A percentile compares a stretch with the other conserved stretches of the same genome.
Evolutionary conservation across 2,888 invertebrate genomes (phyloP).

Genomic region (Meiosimyza platycephala): DNA sequence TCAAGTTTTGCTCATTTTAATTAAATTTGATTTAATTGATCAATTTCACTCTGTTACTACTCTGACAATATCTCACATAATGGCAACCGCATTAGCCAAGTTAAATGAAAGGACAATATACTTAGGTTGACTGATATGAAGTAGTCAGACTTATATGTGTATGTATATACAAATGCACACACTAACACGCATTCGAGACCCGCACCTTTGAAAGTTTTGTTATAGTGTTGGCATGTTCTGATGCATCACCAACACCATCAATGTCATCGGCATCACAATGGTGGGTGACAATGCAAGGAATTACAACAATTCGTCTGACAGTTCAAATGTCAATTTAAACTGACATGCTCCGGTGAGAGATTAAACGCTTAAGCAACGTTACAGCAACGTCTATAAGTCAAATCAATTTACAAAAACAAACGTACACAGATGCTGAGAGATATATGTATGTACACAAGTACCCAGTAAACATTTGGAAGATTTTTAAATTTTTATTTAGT

Average conservation of each 20-base stretch:
- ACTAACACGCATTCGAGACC: background rate
- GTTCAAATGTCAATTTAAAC: constrained; percentile 35
- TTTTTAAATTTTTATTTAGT: background rate
- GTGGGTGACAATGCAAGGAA: constrained; percentile 2
- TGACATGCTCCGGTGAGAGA: constrained; percentile 35
- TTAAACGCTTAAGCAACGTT: constrained; percentile 33
- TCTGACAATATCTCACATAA: background rate
- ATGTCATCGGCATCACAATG: background rate
- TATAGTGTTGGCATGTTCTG: constrained; percentile 6
- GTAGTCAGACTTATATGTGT: background rate
- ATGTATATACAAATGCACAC: background rate
- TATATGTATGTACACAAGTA: background rate
- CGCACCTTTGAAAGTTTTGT: background rate
- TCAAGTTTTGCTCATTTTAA: too few species aligned
- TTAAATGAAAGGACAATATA: constrained; percentile 25
- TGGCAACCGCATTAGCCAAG: constrained; percentile 18
- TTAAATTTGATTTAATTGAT: background rate
- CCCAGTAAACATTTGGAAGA: background rate
- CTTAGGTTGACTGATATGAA: constrained; percentile 11
- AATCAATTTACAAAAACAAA: constrained; percentile 22
- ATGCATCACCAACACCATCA: constrained; percentile 5
- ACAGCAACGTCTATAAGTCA: constrained; percentile 9
- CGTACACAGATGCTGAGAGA: background rate
- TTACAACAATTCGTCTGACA: constrained; percentile 26
- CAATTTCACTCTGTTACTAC: too few species aligned